Percentiles rank a stretch among this genome's conserved stretches.
phyloP scores from a whole-genome alignment of 2,113 vertebrate genomes.

The Mustelus asterias region DNA sequence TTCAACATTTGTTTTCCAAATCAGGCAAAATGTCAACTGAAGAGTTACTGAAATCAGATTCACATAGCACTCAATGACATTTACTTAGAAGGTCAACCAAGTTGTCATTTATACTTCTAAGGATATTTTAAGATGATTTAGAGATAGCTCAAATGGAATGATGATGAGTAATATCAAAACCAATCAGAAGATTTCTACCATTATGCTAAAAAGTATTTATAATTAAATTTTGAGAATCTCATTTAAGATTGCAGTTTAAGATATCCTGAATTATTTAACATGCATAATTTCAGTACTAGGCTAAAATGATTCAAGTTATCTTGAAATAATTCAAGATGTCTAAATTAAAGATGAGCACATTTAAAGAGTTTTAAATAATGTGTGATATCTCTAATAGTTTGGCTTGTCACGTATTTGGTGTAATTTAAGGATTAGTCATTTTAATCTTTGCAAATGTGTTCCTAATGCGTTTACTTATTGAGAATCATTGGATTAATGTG shows the following conservation, averaged over 20 bases:
- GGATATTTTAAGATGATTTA: neutral
- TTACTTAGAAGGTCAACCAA: neutral
- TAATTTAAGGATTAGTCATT: constrained; percentile 8
- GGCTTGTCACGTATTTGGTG: neutral
- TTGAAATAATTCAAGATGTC: constrained; percentile 15
- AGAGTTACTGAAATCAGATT: neutral
- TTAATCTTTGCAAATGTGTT: constrained; percentile 18
- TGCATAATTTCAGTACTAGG: neutral
- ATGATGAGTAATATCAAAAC: neutral
- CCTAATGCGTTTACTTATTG: neutral
- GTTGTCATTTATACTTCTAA: neutral
- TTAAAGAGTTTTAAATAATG: constrained; percentile 17
- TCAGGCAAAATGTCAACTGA: neutral
- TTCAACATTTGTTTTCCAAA: neutral
- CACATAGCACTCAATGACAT: neutral
- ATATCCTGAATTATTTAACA: neutral
- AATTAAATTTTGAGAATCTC: constrained; percentile 9
- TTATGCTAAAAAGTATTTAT: neutral
- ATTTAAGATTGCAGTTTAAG: constrained; percentile 1
- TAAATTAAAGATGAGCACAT: constrained; percentile 1
- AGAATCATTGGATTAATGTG: neutral
- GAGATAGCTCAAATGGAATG: neutral
- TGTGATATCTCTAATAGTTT: neutral
- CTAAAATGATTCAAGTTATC: neutral
- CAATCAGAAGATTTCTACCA: neutral